Conservation (phyloP, 2,888 invertebrate species). For the Ophonus ardosiacus region DNA sequence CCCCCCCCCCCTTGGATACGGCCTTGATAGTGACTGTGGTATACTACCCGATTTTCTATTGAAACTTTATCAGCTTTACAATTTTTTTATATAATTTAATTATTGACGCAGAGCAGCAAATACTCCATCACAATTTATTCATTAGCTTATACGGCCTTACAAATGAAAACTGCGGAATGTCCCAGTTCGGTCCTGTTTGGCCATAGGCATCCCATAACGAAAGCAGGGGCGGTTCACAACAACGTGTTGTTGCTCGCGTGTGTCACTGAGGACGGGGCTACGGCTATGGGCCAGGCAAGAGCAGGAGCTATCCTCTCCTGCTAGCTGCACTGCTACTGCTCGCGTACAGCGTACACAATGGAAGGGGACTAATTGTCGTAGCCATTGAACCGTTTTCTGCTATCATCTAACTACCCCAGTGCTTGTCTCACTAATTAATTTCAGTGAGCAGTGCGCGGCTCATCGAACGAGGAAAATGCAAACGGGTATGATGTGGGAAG, state of each 20-base stretch:
- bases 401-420: constrained; percentile 56
- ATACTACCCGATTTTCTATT: no score
- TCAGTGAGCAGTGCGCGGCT: constrained; percentile 41
- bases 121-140: no score
- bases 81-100: no score
- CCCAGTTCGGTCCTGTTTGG: constrained; percentile 4
- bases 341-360: constrained; percentile 45
- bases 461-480: constrained; percentile 23
- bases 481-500: constrained; percentile 16
- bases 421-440: constrained; percentile 62
- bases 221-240: constrained; percentile 24
- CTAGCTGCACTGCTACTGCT: background rate
- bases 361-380: constrained; percentile 53
- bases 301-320: background rate
- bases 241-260: constrained; percentile 28
- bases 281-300: background rate
- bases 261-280: constrained; percentile 26
- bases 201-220: constrained; percentile 26
- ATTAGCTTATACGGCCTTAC: background rate
- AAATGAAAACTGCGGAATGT: background rate
- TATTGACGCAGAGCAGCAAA: no score
- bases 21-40: no score
- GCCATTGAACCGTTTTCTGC: constrained; percentile 54
- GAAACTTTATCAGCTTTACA: no score
- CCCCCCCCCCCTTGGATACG: no score